Base-by-base conservation (phyloP, 1,140 invertebrate genomes). In the Drosophila bocqueti region DNA sequence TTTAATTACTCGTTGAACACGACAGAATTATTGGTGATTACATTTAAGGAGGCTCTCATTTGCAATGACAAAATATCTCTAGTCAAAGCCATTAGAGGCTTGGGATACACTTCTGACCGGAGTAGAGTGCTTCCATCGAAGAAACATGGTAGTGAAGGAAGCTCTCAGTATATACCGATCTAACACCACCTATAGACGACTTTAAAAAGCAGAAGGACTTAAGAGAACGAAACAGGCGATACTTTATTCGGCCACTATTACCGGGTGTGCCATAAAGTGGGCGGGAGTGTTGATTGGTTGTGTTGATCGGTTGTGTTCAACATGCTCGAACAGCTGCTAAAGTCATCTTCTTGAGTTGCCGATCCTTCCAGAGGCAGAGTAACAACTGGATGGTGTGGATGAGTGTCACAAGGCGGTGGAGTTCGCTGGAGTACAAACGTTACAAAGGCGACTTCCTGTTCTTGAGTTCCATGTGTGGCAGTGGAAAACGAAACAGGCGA, bases 401-500 rank as follows among this genome's bases (percentile, higher is more conserved):
- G 7, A 1, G 21, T 24, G 15, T 24, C 21, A 47, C 21, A 47
- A 47, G 47, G 24, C 24, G 21, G 46, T 16, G 45, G 15, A 8
- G 3, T 13, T 38, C 4, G 36, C 24, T 16, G 8, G 13, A 26
- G 21, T 47, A 47, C 24, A 24, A 49, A 26, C 15, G 0, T 8
- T 26, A 29, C 3, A 26, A 29, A 29, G 15, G 24, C 3, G 47
- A n/a, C 15, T 6, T 26, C 24, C 4, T 13, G 15, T n/a, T 26
- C 45, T 15, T 46, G 11, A 8, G 21, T 15, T 15, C 45, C 21
- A 24, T 47, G 13, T 3, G 46, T 49, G 29, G 9, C 3, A 31
- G 49, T 52, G 49, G 49, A 52, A 34, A 52, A 52, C 54, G 54
- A 40, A 57, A 57, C 54, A 57, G 9, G 21, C 54, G 21, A 26